Base-by-base conservation (phyloP, 2,888 invertebrate genomes). In the Cheilosia impressa region DNA sequence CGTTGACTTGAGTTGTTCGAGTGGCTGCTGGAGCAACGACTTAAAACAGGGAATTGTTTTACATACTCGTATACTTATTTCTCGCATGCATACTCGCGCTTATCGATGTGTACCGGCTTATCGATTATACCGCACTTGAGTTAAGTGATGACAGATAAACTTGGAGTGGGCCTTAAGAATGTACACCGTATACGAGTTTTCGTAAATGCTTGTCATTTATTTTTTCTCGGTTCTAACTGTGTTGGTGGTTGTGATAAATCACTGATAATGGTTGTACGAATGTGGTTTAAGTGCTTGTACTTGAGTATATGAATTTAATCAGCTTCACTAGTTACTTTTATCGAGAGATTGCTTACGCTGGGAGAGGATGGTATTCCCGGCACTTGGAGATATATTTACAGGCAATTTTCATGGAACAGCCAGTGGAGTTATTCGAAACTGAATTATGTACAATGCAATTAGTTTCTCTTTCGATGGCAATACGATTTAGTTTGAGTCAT, bases 1-100 rank as follows among this genome's bases (percentile, higher is more conserved):
- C 72, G 53, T 73, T 73, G 53, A 73, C 72, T 41, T 41, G 24
- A 38, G 24, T 10, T 10, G 13, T 65, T 22, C 31, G 19, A 50
- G 47, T 19, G 34, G 24, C 24, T 52, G 65, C 52, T 52, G 52
- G n/a, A 27, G 17, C 22, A 9, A 22, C 9, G 15, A 4, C 17
- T 45, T 45, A 6, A 5, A 3, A 31, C 9, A 17, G 10, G 38
- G 38, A 6, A 63, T 63, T 31, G 27, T 19, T 38, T 63, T 24
- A 47, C 34, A 50, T 22, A 47, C 22, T 6, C 6, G 19, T 31
- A 22, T 6, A 31, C 19, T n/a, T 17, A 17, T 15, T 45, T 7
- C 17, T n/a, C 45, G 31, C 9, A 45, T 17, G 17, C 43, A 43
- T 45, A 24, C 43, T 45, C 6, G 1, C 4, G 17, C 43, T 15